Evolutionary conservation across 2,888 invertebrate species (phyloP).

Genomic region (Drosophila subquinaria): DNA sequence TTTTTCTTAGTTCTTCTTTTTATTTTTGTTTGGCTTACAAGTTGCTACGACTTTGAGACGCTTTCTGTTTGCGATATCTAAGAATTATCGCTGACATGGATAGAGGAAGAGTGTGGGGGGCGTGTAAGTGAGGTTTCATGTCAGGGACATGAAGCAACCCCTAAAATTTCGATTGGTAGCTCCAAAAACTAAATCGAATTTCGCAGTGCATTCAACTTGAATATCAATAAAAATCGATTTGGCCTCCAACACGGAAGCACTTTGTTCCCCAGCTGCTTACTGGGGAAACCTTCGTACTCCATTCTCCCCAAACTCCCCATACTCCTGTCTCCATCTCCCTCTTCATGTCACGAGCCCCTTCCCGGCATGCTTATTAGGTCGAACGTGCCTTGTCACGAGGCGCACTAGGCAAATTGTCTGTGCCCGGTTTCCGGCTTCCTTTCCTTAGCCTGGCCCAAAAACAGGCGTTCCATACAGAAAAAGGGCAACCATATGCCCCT

Average conservation of each 20-base stretch:
- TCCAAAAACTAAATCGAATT: conserved; percentile 48
- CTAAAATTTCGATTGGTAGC: conserved; percentile 8
- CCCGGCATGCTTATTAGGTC: conserved; percentile 71
- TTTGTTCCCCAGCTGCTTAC: conserved; percentile 30
- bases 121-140: not conserved
- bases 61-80: conserved; percentile 5
- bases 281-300: conserved; percentile 9
- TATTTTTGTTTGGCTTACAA: conserved; percentile 7
- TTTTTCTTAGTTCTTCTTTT: not conserved
- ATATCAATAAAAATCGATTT: conserved; percentile 78
- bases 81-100: conserved; percentile 30
- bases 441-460: conserved; percentile 55
- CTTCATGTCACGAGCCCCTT: not conserved
- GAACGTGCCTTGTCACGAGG: conserved; percentile 70
- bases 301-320: not conserved
- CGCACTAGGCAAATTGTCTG: conserved; percentile 60
- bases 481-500: conserved; percentile 31
- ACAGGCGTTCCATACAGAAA: conserved; percentile 23
- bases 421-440: conserved; percentile 54
- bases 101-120: not conserved
- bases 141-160: conserved; percentile 31
- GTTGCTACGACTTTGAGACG: conserved; percentile 17
- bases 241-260: conserved; percentile 63
- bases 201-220: conserved; percentile 72
- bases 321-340: no score